Percentiles rank a stretch among this genome's conserved stretches.
Conservation (phyloP, 2,113 vertebrate genomes). For the Pachypanchax playfairii region DNA sequence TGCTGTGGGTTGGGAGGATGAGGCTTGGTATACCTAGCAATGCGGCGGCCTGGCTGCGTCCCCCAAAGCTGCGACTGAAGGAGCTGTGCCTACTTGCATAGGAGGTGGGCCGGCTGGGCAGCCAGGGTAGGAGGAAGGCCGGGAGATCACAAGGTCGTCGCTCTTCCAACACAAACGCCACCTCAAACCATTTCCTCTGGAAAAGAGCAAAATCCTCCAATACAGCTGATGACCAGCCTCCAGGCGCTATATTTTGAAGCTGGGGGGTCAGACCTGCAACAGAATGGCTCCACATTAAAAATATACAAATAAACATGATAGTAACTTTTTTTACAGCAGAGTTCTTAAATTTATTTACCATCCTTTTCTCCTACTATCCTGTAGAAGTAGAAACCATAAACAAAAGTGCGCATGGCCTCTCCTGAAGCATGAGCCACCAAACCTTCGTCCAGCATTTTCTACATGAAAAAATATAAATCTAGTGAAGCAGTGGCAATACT, state of each 20-base stretch:
- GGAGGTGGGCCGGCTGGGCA: slow-evolving; percentile 95
- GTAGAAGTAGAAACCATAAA: slow-evolving; percentile 99
- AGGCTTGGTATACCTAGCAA: slow-evolving; percentile 89
- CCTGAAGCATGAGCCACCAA: slow-evolving; percentile 92
- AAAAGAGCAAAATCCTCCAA: slow-evolving; percentile 93
- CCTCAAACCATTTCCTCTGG: slow-evolving; percentile 98
- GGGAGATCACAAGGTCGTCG: slow-evolving; percentile 90
- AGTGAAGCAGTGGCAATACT: slow-evolving; percentile 11
- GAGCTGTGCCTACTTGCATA: slow-evolving; percentile 99
- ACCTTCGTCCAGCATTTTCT: slow-evolving; percentile 98
- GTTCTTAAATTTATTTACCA: slow-evolving; percentile 65
- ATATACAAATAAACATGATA: background rate
- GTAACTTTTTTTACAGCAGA: too few species aligned
- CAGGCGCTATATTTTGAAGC: slow-evolving; percentile 47
- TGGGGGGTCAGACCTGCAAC: slow-evolving; percentile 43
- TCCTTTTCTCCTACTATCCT: slow-evolving; percentile 90
- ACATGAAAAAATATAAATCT: too few species aligned
- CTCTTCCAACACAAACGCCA: slow-evolving; percentile 93
- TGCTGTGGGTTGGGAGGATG: slow-evolving; percentile 1
- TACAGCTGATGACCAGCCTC: slow-evolving; percentile 84
- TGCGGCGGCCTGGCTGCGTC: slow-evolving; percentile 97
- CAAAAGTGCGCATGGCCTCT: slow-evolving; percentile 91
- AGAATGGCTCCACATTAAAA: background rate
- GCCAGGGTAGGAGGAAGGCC: slow-evolving; percentile 92
- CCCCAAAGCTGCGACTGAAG: slow-evolving; percentile 99